Conservation (phyloP, 2,797 vertebrate genomes). For the Carapus acus region DNA sequence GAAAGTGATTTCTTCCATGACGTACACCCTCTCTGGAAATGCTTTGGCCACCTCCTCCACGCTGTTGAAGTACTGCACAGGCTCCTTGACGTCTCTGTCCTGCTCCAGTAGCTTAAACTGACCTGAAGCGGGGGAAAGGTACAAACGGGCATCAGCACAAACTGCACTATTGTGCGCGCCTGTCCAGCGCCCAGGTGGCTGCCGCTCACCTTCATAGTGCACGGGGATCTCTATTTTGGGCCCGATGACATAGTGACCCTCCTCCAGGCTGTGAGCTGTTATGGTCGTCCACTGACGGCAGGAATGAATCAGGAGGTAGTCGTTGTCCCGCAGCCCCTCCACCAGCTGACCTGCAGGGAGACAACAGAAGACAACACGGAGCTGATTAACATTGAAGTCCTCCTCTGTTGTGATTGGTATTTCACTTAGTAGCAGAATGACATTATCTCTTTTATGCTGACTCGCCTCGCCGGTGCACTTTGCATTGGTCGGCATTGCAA, state of each 20-base stretch:
- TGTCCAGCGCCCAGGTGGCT: background rate
- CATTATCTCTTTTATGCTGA: no score
- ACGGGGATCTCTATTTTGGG: constrained; percentile 99
- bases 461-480: no score
- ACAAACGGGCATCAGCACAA: background rate
- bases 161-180: background rate
- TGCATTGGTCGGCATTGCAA: no score
- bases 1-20: constrained; percentile 99
- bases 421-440: no score
- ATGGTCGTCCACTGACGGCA: constrained; percentile 99
- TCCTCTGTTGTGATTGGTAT: no score
- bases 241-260: constrained; percentile 98
- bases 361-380: no score
- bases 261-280: constrained; percentile 97
- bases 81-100: constrained; percentile 97
- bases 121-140: constrained; percentile 71
- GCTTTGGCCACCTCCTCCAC: constrained; percentile 99
- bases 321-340: constrained; percentile 92
- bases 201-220: constrained; percentile 93
- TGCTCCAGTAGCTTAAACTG: constrained; percentile 99
- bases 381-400: no score
- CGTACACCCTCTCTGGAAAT: constrained; percentile 97
- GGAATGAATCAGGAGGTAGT: constrained; percentile 97
- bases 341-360: constrained; percentile 82
- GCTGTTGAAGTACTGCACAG: constrained; percentile 96